A percentile compares a stretch with the other conserved stretches of the same genome.
Evolutionary conservation across 2,797 vertebrate species (phyloP).

Genomic region (Gobio occitaniae): DNA sequence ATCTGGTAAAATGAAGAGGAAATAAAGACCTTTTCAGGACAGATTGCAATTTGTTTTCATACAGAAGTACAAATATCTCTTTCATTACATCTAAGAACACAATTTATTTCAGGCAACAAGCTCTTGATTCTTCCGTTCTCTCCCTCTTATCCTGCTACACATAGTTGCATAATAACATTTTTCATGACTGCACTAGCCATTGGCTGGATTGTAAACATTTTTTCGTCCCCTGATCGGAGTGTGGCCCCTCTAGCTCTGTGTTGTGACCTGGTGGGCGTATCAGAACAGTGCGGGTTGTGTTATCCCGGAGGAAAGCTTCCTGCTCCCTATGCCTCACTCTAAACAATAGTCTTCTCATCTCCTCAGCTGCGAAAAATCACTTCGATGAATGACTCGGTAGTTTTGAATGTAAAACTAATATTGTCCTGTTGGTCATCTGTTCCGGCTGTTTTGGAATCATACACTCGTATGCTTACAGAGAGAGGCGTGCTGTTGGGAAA

Average conservation of each 20-base stretch:
- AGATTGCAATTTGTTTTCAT: background rate
- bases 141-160: background rate
- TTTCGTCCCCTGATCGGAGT: conserved; percentile 39
- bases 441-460: conserved; percentile 17
- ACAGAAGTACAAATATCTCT: background rate
- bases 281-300: conserved; percentile 58
- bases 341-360: conserved; percentile 59
- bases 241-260: conserved; percentile 31
- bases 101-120: background rate
- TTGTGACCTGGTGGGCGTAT: conserved; percentile 48
- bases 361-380: conserved; percentile 46
- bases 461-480: conserved; percentile 23
- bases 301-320: conserved; percentile 26
- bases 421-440: conserved; percentile 9
- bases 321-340: conserved; percentile 30
- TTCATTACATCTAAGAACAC: background rate
- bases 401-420: conserved; percentile 26
- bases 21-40: background rate
- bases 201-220: conserved; percentile 53
- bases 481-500: conserved; percentile 43
- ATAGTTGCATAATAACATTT: conserved; percentile 4
- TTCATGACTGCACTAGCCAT: conserved; percentile 15
- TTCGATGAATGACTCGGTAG: conserved; percentile 29
- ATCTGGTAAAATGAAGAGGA: background rate
- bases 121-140: background rate